Evolutionary conservation across 2,888 invertebrate genomes (phyloP).

Genomic region (Belgica antarctica): DNA sequence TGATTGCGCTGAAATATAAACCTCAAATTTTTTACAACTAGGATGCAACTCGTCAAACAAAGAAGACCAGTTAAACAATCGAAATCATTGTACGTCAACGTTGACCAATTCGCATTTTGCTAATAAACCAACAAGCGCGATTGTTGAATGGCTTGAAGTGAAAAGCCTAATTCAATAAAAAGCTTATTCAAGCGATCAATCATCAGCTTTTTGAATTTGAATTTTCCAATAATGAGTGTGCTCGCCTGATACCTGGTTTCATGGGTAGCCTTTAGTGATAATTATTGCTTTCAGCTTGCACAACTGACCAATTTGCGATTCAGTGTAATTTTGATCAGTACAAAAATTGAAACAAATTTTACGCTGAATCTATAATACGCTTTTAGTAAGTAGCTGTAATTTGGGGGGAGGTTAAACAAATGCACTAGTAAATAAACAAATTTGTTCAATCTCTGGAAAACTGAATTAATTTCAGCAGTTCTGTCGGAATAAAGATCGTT

Average conservation of each 20-base stretch:
- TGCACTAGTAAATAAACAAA: too few relatives aligned
- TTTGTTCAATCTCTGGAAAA: too few relatives aligned
- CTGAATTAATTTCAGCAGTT: too few relatives aligned
- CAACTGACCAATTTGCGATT: neutral
- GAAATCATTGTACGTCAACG: neutral
- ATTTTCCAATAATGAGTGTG: neutral
- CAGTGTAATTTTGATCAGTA: neutral
- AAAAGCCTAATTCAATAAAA: neutral
- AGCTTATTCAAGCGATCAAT: neutral
- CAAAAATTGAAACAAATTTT: neutral
- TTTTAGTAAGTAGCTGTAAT: too few relatives aligned
- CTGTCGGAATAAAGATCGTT: too few relatives aligned
- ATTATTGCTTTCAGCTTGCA: neutral
- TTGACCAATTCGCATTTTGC: neutral
- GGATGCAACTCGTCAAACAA: too few relatives aligned
- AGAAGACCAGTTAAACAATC: constrained; percentile 2
- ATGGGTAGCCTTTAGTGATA: neutral
- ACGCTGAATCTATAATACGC: neutral
- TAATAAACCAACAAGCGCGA: neutral
- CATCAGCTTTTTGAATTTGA: constrained; percentile 2
- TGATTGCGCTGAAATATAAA: neutral
- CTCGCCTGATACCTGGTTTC: too few relatives aligned
- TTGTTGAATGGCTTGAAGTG: neutral
- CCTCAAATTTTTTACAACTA: too few relatives aligned
- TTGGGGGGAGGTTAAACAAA: too few relatives aligned